phyloP scores from a whole-genome alignment of 2,888 invertebrate genomes.

The Autographa pulchrina region DNA sequence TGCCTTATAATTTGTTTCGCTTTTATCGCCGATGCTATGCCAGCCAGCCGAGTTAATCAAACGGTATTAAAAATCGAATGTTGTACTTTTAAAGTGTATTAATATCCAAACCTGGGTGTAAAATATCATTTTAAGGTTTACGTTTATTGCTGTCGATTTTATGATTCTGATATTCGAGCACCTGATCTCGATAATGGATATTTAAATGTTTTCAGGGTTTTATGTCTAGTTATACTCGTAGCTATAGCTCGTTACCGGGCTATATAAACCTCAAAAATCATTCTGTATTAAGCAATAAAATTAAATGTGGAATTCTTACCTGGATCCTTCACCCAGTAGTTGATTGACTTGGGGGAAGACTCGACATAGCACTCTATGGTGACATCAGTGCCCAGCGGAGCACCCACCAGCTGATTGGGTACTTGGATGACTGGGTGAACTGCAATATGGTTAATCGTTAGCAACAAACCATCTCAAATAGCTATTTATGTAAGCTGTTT shows the following conservation, averaged over 20 bases:
- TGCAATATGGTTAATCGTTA: slow-evolving; percentile 72
- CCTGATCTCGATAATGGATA: slow-evolving; percentile 23
- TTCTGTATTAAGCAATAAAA: background rate
- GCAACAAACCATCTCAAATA: slow-evolving; percentile 58
- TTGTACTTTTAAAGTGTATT: slow-evolving; percentile 55
- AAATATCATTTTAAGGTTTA: slow-evolving; percentile 39
- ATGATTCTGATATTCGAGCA: slow-evolving; percentile 16
- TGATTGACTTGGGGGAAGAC: slow-evolving; percentile 96
- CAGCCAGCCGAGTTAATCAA: slow-evolving; percentile 72
- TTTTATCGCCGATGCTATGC: slow-evolving; percentile 80
- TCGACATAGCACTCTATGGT: slow-evolving; percentile 96
- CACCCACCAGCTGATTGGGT: slow-evolving; percentile 97
- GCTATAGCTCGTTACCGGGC: too few species aligned
- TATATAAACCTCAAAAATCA: background rate
- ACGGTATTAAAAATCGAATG: slow-evolving; percentile 68
- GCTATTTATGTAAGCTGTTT: background rate
- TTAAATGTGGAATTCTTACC: slow-evolving; percentile 81
- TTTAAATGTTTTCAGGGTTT: background rate
- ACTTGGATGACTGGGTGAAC: slow-evolving; percentile 97
- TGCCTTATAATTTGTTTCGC: slow-evolving; percentile 87
- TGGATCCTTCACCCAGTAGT: slow-evolving; percentile 96
- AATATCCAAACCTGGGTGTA: slow-evolving; percentile 49
- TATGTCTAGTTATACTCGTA: background rate
- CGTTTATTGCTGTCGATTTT: slow-evolving; percentile 38
- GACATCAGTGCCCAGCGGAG: slow-evolving; percentile 95